Evolutionary conservation across 2,113 vertebrate genomes (phyloP).

Genomic region (Rhizomys pruinosus): DNA sequence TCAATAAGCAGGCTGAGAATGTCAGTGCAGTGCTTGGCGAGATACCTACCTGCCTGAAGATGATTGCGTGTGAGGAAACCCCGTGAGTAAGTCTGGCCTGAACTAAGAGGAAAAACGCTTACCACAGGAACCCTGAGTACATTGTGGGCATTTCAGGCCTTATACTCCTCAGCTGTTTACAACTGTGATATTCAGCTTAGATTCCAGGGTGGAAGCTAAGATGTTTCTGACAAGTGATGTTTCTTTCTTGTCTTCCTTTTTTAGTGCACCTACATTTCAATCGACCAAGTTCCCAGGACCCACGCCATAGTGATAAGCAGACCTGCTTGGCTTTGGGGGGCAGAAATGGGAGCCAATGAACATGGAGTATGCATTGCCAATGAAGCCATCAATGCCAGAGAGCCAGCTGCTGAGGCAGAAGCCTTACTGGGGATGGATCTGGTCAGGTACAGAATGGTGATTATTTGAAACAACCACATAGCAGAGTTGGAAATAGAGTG

Average conservation of each 20-base stretch:
- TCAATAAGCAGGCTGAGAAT: not conserved
- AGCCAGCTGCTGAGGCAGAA: slow-evolving; percentile 85
- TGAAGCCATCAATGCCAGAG: slow-evolving; percentile 83
- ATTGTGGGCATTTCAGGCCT: not conserved
- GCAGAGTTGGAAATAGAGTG: not conserved
- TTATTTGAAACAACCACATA: not conserved
- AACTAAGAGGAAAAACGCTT: not conserved
- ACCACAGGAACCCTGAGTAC: not conserved
- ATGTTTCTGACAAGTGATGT: not conserved
- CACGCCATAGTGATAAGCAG: slow-evolving; percentile 88
- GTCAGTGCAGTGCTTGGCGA: too few relatives aligned
- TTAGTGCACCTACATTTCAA: slow-evolving; percentile 89
- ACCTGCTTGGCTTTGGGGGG: slow-evolving; percentile 91
- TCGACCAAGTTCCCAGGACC: slow-evolving; percentile 87
- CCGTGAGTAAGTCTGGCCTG: not conserved
- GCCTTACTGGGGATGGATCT: slow-evolving; percentile 90
- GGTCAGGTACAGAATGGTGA: slow-evolving; percentile 84
- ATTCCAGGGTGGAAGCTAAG: not conserved
- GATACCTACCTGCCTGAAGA: not conserved
- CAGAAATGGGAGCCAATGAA: slow-evolving; percentile 91
- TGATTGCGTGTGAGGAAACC: accelerated
- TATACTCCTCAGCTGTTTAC: not conserved
- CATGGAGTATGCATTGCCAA: slow-evolving; percentile 90
- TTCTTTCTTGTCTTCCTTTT: slow-evolving; percentile 64
- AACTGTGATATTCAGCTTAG: not conserved